A percentile compares a stretch with the other conserved stretches of the same genome.
phyloP scores from a whole-genome alignment of 1,140 invertebrate species.

The Aphelenchoides fujianensis region DNA sequence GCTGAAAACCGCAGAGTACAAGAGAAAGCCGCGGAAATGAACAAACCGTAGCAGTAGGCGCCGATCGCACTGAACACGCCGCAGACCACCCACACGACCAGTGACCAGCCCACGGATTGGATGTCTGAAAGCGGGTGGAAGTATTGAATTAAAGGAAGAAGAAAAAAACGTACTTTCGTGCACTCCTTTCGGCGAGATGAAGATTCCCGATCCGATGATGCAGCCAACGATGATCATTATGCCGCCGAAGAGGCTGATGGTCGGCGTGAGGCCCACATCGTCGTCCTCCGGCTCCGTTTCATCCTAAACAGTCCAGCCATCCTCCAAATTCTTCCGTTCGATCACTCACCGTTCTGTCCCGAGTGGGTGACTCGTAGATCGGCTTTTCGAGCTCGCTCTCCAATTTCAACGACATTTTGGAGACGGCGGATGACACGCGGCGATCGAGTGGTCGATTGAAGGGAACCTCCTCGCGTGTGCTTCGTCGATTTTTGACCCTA shows the following conservation, averaged over 20 bases:
- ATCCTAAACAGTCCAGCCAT: slow-evolving; percentile 35
- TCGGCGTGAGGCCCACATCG: slow-evolving; percentile 39
- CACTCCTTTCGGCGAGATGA: slow-evolving; percentile 85
- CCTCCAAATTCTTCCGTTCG: too few species aligned
- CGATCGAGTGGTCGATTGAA: too few species aligned
- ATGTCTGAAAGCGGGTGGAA: slow-evolving; percentile 52
- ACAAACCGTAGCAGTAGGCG: slow-evolving; percentile 62
- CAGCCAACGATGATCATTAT: slow-evolving; percentile 62
- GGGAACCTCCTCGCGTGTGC: too few species aligned
- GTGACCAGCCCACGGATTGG: slow-evolving; percentile 60
- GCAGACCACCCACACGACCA: slow-evolving; percentile 60
- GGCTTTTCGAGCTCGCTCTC: slow-evolving; percentile 22
- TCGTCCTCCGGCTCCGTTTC: slow-evolving; percentile 18
- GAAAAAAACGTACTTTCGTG: slow-evolving; percentile 60
- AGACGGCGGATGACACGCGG: too few species aligned
- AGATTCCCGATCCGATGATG: slow-evolving; percentile 72
- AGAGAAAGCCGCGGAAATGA: slow-evolving; percentile 14
- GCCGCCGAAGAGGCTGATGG: slow-evolving; percentile 57
- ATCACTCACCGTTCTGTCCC: slow-evolving; percentile 4
- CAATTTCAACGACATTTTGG: slow-evolving; percentile 16
- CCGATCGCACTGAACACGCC: slow-evolving; percentile 61
- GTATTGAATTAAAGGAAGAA: too few species aligned
- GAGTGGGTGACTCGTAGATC: slow-evolving; percentile 11
- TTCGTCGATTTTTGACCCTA: too few species aligned
- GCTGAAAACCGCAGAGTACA: slow-evolving; percentile 3